Base-by-base conservation (phyloP, 1,140 invertebrate species). In the Panagrolaimus sp. region DNA sequence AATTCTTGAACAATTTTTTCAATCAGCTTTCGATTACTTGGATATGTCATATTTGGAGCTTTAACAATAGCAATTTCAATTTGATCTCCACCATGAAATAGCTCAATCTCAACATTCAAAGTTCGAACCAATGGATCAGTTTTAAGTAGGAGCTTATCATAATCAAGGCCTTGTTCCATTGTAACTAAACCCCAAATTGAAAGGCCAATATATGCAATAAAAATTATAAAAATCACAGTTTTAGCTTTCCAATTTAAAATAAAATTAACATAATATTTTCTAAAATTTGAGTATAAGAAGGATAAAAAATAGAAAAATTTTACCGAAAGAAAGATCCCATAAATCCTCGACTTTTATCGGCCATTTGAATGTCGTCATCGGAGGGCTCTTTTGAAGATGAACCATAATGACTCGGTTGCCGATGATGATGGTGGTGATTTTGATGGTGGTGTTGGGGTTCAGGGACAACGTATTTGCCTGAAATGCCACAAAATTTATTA, bases 131-230 rank as follows among this genome's bases (percentile, higher is more conserved):
- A 77, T 62, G 84, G 84, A 26, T 85, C 85, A 3, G 81, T 71
- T 21, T 78, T 69, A 2, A 83, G 70, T 9, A 86, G 76, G 8
- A 86, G 70, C 65, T 85, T 80, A 43, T 83, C 83, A 17, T 85
- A 74, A 24, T 81, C 74, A 7, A 86, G 74, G 1, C 85, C 85
- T 67, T 85, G 81, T 65, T 83, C 72, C 73, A 86, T 77, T n/a
- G 74, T 75, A 43, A 38, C 71, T 38, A 82, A 74, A 15, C 83
- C 83, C 71, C 78, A 85, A 24, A 84, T 73, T 0, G 84, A 81
- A 38, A 83, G 47, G 17, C 64, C 74, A 6, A 85, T 63, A 67
- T 85, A 86, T 5, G 71, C 71, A 3, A 78, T 15, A 71, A 85
- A 85, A 3, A 84, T n/a, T 12, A 84, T 4, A 10, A 79, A 14